phyloP scores from a whole-genome alignment of 2,888 invertebrate species.

The Arge pagana region DNA sequence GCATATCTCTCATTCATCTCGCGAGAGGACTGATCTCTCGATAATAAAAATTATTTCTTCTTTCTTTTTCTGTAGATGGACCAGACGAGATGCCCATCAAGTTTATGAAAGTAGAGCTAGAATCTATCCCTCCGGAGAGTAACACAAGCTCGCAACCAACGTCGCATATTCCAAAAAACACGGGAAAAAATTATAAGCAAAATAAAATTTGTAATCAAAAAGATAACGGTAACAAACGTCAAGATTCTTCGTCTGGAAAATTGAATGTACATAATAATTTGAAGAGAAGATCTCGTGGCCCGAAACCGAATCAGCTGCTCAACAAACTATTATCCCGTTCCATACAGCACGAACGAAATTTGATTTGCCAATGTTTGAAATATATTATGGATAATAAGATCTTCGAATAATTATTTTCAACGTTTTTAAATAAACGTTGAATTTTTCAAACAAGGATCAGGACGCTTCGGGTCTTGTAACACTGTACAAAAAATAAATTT shows the following conservation, averaged over 20 bases:
- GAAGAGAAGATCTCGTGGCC: too few relatives aligned
- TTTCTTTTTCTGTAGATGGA: slow-evolving; percentile 39
- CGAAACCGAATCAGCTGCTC: slow-evolving; percentile 56
- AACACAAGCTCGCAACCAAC: too few relatives aligned
- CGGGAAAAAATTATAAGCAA: not conserved
- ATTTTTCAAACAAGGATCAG: too few relatives aligned
- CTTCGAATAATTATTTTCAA: slow-evolving; percentile 60
- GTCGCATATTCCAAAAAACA: slow-evolving; percentile 1
- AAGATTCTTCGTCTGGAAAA: not conserved
- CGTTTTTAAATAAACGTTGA: slow-evolving; percentile 18
- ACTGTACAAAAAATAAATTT: too few relatives aligned
- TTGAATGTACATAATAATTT: too few relatives aligned
- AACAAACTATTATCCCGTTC: slow-evolving; percentile 76
- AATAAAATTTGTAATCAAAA: not conserved
- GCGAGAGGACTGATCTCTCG: not conserved
- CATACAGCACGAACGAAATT: slow-evolving; percentile 84
- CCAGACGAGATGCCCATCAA: slow-evolving; percentile 48
- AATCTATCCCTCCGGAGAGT: not conserved
- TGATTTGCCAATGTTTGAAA: slow-evolving; percentile 84
- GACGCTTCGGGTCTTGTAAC: too few relatives aligned
- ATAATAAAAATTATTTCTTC: not conserved
- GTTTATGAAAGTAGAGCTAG: slow-evolving; percentile 33
- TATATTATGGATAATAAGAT: slow-evolving; percentile 78
- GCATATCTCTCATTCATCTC: slow-evolving; percentile 1
- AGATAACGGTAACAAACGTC: slow-evolving; percentile 15